A percentile compares a stretch with the other conserved stretches of the same genome.
phyloP scores from a whole-genome alignment of 2,888 invertebrate species.

The Drosophila meridionalis region DNA sequence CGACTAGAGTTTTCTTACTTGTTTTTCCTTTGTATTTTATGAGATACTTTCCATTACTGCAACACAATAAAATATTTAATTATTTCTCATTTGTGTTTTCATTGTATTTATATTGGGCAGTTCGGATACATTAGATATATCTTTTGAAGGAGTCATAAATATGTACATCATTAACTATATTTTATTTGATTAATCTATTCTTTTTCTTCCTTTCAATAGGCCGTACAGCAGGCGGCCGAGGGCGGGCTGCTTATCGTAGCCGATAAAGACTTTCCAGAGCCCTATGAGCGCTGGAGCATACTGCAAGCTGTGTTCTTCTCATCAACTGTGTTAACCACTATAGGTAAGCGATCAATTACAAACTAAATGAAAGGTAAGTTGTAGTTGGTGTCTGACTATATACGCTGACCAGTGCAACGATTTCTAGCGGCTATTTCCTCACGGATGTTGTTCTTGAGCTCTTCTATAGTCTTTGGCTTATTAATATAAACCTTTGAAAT shows the following conservation, averaged over 20 bases:
- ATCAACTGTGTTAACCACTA: constrained; percentile 95
- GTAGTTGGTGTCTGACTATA: neutral
- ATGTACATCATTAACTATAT: neutral
- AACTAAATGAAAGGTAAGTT: neutral
- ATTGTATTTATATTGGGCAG: neutral
- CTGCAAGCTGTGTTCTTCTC: constrained; percentile 95
- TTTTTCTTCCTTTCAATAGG: constrained; percentile 77
- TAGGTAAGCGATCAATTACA: constrained; percentile 87
- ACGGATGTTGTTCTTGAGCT: no score
- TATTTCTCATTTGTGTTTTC: neutral
- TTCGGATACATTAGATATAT: neutral
- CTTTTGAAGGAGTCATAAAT: neutral
- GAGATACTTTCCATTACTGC: no score
- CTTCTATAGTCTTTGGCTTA: no score
- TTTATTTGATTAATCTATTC: neutral
- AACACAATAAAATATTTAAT: no score
- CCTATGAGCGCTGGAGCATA: constrained; percentile 91
- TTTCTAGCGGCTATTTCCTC: no score
- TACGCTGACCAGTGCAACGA: neutral
- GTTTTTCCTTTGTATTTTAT: no score
- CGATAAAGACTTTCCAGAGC: constrained; percentile 86
- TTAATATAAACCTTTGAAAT: no score
- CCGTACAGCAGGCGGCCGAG: constrained; percentile 90
- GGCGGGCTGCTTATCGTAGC: constrained; percentile 88
- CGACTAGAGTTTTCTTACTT: no score